Conservation (phyloP, 1,140 invertebrate species). For the Penaeus indicus region DNA sequence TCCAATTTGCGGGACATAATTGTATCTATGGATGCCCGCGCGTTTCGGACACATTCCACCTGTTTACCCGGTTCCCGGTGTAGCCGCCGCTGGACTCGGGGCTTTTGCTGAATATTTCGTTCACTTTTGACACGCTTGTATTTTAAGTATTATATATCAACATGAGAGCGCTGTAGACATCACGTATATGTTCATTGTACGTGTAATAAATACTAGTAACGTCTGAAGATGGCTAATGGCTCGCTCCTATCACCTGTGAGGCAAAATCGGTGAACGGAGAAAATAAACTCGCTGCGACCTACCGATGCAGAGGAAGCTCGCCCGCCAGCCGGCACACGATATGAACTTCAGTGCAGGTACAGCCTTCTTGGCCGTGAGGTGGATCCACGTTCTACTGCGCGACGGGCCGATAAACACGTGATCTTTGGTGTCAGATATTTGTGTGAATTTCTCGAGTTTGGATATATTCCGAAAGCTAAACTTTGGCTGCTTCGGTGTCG, state of each 20-base stretch:
- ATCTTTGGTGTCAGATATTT: slow-evolving; percentile 24
- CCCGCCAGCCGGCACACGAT: slow-evolving; percentile 34
- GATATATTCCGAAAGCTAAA: too few relatives aligned
- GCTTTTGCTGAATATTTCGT: not conserved
- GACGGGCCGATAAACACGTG: slow-evolving; percentile 44
- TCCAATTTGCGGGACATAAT: not conserved
- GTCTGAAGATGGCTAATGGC: not conserved
- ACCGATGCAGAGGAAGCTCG: slow-evolving; percentile 24
- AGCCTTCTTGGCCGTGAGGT: slow-evolving; percentile 42
- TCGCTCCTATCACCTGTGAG: not conserved
- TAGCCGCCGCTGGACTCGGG: not conserved
- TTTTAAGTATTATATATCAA: not conserved
- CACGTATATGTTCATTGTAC: not conserved
- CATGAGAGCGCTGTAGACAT: too few relatives aligned
- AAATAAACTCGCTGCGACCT: slow-evolving; percentile 20
- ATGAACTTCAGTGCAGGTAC: slow-evolving; percentile 41
- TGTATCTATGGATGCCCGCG: not conserved
- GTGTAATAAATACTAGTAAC: not conserved
- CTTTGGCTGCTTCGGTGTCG: too few relatives aligned
- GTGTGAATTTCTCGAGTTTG: slow-evolving; percentile 3
- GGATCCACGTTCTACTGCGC: slow-evolving; percentile 13
- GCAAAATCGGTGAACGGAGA: not conserved
- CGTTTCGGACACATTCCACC: slow-evolving; percentile 50
- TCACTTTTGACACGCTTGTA: not conserved
- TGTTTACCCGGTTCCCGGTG: slow-evolving; percentile 46